Conservation (phyloP, 2,113 vertebrate species). For the Microcebus griseorufus region DNA sequence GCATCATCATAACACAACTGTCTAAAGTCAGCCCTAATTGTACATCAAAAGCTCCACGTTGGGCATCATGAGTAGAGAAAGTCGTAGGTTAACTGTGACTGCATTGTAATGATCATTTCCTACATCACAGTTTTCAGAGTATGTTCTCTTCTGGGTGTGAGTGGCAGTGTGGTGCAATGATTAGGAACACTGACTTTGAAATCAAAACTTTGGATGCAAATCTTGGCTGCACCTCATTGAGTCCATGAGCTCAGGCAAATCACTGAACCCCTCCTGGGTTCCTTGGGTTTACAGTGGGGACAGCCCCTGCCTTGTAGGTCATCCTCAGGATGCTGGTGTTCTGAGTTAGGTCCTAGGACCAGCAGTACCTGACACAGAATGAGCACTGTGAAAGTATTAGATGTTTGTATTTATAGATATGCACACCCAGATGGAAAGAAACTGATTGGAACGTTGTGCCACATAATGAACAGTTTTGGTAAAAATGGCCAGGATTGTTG, state of each 20-base stretch:
- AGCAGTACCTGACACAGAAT: background rate
- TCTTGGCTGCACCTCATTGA: background rate
- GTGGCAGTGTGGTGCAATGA: accelerated
- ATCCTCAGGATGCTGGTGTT: background rate
- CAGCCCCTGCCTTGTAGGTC: background rate
- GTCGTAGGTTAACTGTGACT: background rate
- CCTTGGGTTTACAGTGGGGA: background rate
- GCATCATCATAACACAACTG: background rate
- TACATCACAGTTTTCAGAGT: background rate
- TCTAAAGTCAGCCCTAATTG: background rate
- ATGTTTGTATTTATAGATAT: background rate
- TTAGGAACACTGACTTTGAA: background rate
- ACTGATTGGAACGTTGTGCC: background rate
- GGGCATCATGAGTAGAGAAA: too few relatives aligned
- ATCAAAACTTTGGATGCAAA: background rate
- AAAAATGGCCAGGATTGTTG: background rate
- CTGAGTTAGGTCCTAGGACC: background rate
- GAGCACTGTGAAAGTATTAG: background rate
- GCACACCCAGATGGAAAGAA: background rate
- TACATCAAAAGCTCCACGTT: background rate
- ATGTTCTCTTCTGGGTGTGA: background rate
- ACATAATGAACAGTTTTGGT: too few relatives aligned
- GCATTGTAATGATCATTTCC: too few relatives aligned
- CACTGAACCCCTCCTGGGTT: background rate
- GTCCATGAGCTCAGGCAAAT: accelerated